A percentile compares a stretch with the other conserved stretches of the same genome.
phyloP scores from a whole-genome alignment of 2,113 vertebrate genomes.

The Colistium nudipinnis region DNA sequence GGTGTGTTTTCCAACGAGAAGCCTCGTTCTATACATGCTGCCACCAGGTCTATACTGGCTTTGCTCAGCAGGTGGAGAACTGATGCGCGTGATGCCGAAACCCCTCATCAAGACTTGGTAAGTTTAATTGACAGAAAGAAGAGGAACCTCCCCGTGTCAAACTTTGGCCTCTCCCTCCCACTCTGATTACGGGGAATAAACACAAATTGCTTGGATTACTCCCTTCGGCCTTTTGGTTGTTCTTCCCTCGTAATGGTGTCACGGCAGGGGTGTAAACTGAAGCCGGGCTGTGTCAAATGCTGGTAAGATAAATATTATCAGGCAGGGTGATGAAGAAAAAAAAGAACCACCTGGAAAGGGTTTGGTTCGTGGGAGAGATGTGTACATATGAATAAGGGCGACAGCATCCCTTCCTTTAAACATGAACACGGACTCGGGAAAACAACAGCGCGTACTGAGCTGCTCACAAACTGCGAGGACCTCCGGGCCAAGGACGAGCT shows the following conservation, averaged over 20 bases:
- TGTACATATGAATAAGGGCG: conserved; percentile 24
- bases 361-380: conserved; percentile 2
- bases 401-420: conserved; percentile 35
- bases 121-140: conserved; percentile 22
- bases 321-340: conserved; percentile 6
- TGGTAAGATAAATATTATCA: conserved; percentile 3
- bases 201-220: conserved; percentile 24
- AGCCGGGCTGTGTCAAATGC: conserved; percentile 26
- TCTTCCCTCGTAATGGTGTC: conserved; percentile 52
- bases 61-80: not conserved
- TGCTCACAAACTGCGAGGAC: conserved; percentile 86
- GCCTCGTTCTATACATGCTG: not conserved
- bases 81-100: not conserved
- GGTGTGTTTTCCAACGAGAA: too few species aligned
- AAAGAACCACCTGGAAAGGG: not conserved
- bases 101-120: conserved; percentile 20
- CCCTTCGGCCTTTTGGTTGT: conserved; percentile 29
- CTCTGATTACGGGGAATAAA: conserved; percentile 20
- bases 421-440: too few species aligned
- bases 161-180: conserved; percentile 15
- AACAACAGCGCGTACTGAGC: too few species aligned
- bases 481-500: conserved; percentile 88
- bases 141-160: not conserved
- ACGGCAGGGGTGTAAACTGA: conserved; percentile 17
- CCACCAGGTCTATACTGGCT: not conserved